phyloP scores from a whole-genome alignment of 2,113 vertebrate genomes.

The Pomatorhinus ruficollis region DNA sequence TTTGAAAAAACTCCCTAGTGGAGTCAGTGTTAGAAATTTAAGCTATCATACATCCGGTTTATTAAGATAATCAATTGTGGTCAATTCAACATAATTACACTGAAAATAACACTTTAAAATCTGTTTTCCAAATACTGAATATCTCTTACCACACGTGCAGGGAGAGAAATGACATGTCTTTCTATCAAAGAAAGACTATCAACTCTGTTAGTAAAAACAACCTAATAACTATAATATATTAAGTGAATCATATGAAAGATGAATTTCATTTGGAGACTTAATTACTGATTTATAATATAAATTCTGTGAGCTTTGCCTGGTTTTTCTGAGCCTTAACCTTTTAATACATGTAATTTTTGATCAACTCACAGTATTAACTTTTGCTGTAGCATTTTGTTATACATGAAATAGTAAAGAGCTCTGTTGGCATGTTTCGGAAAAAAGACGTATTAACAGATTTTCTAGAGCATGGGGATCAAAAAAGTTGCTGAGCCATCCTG shows the following conservation, averaged over 20 bases:
- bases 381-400: background rate
- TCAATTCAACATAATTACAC: background rate
- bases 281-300: conserved; percentile 17
- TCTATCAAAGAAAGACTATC: background rate
- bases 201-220: conserved; percentile 7
- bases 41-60: background rate
- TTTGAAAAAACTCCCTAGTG: background rate
- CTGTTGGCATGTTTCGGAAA: background rate
- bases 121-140: background rate
- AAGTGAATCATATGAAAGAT: background rate
- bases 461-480: background rate
- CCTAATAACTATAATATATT: background rate
- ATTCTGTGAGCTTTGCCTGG: background rate
- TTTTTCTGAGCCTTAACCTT: background rate
- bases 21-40: background rate
- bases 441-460: background rate
- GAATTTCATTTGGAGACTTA: background rate
- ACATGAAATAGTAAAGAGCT: background rate
- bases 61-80: background rate
- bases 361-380: background rate
- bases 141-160: background rate
- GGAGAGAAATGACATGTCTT: background rate
- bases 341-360: background rate
- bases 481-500: background rate
- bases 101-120: conserved; percentile 1